Percentiles rank a stretch among this genome's conserved stretches.
Evolutionary conservation across 2,113 vertebrate genomes (phyloP).

Genomic region (Microtus richardsoni): DNA sequence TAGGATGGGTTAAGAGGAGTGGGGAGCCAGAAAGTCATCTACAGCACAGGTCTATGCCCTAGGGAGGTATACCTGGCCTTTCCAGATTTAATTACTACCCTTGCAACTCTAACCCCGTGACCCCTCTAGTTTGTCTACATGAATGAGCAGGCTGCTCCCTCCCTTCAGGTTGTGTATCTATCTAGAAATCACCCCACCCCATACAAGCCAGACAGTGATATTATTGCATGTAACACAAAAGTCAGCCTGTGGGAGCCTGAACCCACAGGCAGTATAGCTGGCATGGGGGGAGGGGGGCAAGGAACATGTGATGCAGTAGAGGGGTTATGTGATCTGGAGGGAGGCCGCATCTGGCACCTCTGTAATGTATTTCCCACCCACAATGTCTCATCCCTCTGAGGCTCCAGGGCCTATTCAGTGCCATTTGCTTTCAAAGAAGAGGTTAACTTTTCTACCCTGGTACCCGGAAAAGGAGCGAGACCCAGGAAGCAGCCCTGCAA

Average conservation of each 20-base stretch:
- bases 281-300: fast-evolving
- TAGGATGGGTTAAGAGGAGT: neutral
- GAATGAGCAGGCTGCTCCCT: neutral
- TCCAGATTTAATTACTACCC: neutral
- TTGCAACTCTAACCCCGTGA: neutral
- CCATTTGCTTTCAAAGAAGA: neutral
- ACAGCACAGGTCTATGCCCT: neutral
- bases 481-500: neutral
- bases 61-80: neutral
- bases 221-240: neutral
- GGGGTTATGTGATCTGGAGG: neutral
- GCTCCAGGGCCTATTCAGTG: neutral
- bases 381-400: neutral
- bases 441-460: neutral
- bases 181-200: neutral
- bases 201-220: neutral
- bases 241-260: neutral
- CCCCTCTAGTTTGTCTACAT: neutral
- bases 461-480: neutral
- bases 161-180: neutral
- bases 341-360: neutral
- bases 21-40: neutral
- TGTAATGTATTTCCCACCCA: neutral
- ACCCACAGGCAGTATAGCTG: neutral
- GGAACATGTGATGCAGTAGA: neutral